Base-by-base conservation (phyloP, 2,888 invertebrate genomes). In the Heliconius ismenius region DNA sequence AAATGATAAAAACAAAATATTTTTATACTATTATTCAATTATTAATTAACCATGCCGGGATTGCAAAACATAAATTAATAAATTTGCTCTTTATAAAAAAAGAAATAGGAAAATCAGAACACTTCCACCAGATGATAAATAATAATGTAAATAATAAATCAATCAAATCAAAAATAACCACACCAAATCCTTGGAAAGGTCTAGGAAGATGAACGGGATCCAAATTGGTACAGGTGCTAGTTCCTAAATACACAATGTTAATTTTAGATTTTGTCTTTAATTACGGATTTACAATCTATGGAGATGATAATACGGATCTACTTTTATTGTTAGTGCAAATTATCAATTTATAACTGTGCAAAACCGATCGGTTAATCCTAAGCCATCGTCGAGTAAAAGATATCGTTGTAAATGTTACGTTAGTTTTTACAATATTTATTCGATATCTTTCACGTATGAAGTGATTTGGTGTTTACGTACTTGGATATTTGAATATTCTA, bases 131-230 rank as follows among this genome's bases (percentile, higher is more conserved):
- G 92, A 93, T 92, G 90, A 89, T 84, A 92, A 92, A 91, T 54
- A 86, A 92, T 92, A 92, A 87, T 80, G 85, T 87, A 91, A 91
- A 84, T 88, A 81, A 63, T 86, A 58, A 72, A 76, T 83, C 89
- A 89, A 88, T 81, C 91, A 90, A 92, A 82, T 87, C 85, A 92
- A 92, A 32, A 92, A 92, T 91, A 93, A 94, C 90, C 94, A 94
- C 94, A 94, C 94, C 94, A 94, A 94, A 94, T 93, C 94, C 94
- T 91, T 88, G 93, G 94, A 94, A 92, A 89, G 94, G 94, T 92
- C 87, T 86, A 89, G 93, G 93, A 91, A 89, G 88, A 91, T 93
- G 93, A 93, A 86, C 85, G 88, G 93, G 92, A 93, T 85, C 82
- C 85, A 85, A 85, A 88, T 70, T 89, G 92, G 93, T 90, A 86